Base-by-base conservation (phyloP, 92 coral and sea anemone genomes). In the Palythoa grandis region DNA sequence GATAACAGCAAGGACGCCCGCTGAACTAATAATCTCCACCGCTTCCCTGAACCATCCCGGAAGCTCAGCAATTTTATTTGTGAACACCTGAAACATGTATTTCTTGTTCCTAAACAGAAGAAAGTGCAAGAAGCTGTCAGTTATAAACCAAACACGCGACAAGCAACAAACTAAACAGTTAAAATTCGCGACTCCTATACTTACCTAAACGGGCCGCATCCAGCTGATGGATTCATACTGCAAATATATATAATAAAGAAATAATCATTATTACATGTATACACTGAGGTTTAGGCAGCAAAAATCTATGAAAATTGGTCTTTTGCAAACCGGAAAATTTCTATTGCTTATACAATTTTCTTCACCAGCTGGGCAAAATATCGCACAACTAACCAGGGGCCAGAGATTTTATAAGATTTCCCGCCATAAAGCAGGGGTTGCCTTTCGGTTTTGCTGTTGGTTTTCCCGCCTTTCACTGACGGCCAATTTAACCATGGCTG, bases 151-250 rank as follows among this genome's bases (percentile, higher is more conserved):
- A n/a, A 19, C 17, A 65, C 0, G 25, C 29, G 17, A 54, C 19
- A 12, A 56, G 11, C 0, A 56, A 56, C 3, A 56, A 12, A 12
- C 61, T 54, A 56, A 10, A 56, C 23, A 13, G 13, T 57, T 79
- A 4, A 15, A 78, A 40, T 13, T 35, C 16, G 6, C 14, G 25
- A 1, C 38, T 50, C 35, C 10, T 17, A 15, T 79, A 39, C 90
- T 87, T 85, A 95, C 98, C 90, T 88, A 90, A 96, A 96, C 39
- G 98, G 98, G 14, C 98, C 98, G 78, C 98, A 96, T 14, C 22
- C 77, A 48, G 57, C 22, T 70, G 98, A 95, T 13, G 95, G 94
- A 3, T 74, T 82, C 70, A 92, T 91, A 50, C 98, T 96, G 86
- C 19, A 66, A 56, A 88, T 37, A 53, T 63, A 29, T 43, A 89